Evolutionary conservation across 2,797 vertebrate genomes (phyloP).

Genomic region (Gallirallus australis): DNA sequence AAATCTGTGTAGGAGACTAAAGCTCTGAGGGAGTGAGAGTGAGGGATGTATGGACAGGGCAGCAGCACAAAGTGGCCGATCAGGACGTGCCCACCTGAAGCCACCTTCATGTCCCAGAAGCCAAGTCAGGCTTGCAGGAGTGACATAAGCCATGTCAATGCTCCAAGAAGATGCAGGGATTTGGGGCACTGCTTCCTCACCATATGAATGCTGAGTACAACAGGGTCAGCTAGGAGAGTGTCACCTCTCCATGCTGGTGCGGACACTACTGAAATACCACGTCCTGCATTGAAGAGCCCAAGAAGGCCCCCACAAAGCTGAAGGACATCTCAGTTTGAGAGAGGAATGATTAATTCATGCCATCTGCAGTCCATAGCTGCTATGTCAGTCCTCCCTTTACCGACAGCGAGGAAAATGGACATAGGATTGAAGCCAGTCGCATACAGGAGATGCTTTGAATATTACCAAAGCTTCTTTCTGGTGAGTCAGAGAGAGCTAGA

Average conservation of each 20-base stretch:
- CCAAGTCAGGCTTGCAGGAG: background rate
- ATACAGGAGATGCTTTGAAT: background rate
- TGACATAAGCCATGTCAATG: fast-evolving
- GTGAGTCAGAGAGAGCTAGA: background rate
- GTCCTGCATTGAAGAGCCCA: background rate
- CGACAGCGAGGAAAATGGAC: fast-evolving
- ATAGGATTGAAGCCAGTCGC: background rate
- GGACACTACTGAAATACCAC: background rate
- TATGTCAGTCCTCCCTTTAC: background rate
- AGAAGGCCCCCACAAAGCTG: background rate
- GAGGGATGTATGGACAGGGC: fast-evolving
- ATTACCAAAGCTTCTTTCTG: background rate
- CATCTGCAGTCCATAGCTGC: background rate
- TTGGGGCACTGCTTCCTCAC: background rate
- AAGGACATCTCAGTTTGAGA: background rate
- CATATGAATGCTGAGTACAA: background rate
- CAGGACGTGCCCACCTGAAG: background rate
- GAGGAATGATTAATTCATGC: background rate
- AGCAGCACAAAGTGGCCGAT: background rate
- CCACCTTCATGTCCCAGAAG: background rate
- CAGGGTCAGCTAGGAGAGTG: background rate
- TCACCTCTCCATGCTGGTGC: background rate
- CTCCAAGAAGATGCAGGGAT: background rate
- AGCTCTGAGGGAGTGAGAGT: fast-evolving
- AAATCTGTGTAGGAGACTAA: background rate